Evolutionary conservation across 2,113 vertebrate species (phyloP).

Genomic region (Dasypus novemcinctus): DNA sequence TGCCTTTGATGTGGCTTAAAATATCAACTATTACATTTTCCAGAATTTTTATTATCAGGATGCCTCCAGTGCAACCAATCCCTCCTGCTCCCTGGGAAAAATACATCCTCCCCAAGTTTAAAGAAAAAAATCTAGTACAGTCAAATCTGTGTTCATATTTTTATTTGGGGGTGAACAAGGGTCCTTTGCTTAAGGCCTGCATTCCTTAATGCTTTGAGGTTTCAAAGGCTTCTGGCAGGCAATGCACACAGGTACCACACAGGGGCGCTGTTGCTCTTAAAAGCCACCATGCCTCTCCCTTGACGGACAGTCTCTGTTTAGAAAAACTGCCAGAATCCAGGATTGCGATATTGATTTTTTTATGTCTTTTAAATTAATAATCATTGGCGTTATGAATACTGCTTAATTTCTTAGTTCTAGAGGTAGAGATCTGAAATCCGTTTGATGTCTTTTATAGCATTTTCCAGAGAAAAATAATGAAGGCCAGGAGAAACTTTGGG

Average conservation of each 20-base stretch:
- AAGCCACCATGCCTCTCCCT: not conserved
- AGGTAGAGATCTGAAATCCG: not conserved
- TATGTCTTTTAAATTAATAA: constrained; percentile 57
- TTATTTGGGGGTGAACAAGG: not conserved
- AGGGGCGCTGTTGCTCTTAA: constrained; percentile 61
- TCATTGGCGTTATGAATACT: not conserved
- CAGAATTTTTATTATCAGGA: not conserved
- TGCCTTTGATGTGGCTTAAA: not conserved
- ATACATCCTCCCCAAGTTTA: not conserved
- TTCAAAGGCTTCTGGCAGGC: not conserved
- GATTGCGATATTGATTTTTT: constrained; percentile 32
- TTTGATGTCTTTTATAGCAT: not conserved
- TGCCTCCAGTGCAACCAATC: too few relatives aligned
- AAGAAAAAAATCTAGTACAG: not conserved
- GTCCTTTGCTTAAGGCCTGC: not conserved
- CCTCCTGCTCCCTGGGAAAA: not conserved
- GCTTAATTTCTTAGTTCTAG: not conserved
- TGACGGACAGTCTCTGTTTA: not conserved
- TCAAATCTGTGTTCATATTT: not conserved
- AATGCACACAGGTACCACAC: constrained; percentile 48
- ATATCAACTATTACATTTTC: not conserved
- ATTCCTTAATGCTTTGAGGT: not conserved
- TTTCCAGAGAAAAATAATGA: not conserved
- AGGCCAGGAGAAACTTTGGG: not conserved
- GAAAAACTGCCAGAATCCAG: not conserved